Conservation (phyloP, 1,140 invertebrate genomes). For the Dendroctonus valens region DNA sequence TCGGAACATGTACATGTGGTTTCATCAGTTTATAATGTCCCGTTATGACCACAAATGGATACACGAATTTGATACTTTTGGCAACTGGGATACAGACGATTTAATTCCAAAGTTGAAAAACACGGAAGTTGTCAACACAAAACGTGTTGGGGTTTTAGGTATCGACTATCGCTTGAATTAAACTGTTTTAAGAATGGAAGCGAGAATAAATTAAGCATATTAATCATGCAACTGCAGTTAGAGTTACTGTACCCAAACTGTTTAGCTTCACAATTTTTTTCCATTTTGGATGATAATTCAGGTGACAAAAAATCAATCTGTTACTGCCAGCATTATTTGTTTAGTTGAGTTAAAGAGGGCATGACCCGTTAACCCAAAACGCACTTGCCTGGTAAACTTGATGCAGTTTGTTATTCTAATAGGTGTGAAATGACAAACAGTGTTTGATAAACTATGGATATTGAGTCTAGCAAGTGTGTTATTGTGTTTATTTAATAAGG, state of each 20-base stretch:
- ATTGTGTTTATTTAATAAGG: conserved; percentile 12
- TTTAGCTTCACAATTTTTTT: too few species aligned
- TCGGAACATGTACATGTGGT: too few species aligned
- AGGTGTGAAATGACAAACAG: conserved; percentile 27
- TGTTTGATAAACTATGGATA: conserved; percentile 31
- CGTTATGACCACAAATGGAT: too few species aligned
- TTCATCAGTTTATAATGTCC: too few species aligned
- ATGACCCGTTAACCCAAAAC: conserved; percentile 32
- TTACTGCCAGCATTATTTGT: too few species aligned
- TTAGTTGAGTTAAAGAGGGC: conserved; percentile 7
- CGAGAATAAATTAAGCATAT: too few species aligned
- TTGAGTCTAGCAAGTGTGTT: conserved; percentile 26
- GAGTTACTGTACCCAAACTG: too few species aligned
- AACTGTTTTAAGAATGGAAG: too few species aligned
- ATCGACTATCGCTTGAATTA: too few species aligned
- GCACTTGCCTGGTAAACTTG: conserved; percentile 4
- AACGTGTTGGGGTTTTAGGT: background rate
- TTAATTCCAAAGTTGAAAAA: conserved; percentile 11
- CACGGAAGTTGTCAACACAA: conserved; percentile 2
- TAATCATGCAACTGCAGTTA: too few species aligned
- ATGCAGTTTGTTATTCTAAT: conserved; percentile 25
- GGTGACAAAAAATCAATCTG: too few species aligned
- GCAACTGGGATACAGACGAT: background rate
- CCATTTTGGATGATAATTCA: too few species aligned
- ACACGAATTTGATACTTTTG: conserved; percentile 7